These are phyloP conservation scores for Subanguina moxae DNA, from an alignment of 1,140 invertebrate genomes.

Conservation along the genomic window DNA sequence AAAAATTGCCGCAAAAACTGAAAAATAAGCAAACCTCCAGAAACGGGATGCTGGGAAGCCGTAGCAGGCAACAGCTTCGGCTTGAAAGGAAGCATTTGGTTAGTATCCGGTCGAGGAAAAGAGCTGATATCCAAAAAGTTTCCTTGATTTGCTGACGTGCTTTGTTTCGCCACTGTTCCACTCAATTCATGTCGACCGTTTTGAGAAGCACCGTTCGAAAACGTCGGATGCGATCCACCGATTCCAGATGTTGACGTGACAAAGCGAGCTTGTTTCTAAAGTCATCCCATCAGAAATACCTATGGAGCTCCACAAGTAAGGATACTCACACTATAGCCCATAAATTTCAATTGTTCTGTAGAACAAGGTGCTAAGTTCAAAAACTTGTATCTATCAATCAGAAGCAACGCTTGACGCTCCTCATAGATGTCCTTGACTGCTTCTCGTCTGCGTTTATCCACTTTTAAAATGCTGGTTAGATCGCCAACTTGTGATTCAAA, in stretches of 20 bases:
- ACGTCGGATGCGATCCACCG: slow-evolving; percentile 9
- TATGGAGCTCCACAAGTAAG: neutral
- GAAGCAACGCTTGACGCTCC: slow-evolving; percentile 46
- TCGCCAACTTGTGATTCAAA: slow-evolving; percentile 98
- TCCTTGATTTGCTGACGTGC: slow-evolving; percentile 12
- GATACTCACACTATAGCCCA: slow-evolving; percentile 50
- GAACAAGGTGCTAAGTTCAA: slow-evolving; percentile 55
- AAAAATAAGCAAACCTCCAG: slow-evolving; percentile 40
- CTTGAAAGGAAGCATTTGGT: slow-evolving; percentile 58
- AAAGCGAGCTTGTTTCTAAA: slow-evolving; percentile 12
- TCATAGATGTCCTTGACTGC: slow-evolving; percentile 75
- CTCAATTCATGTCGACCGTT: slow-evolving; percentile 23
- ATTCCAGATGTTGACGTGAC: neutral
- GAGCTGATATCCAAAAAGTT: slow-evolving; percentile 40
- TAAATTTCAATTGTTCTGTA: slow-evolving; percentile 51
- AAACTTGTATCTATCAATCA: slow-evolving; percentile 57
- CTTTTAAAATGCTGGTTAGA: slow-evolving; percentile 92
- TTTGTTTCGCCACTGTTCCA: neutral
- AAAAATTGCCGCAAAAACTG: neutral
- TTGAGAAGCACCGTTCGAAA: slow-evolving; percentile 23
- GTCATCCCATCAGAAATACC: neutral
- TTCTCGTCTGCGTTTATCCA: slow-evolving; percentile 83
- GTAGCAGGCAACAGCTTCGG: slow-evolving; percentile 40
- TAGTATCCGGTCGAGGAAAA: slow-evolving; percentile 53
- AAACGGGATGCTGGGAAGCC: slow-evolving; percentile 49